A percentile compares a stretch with the other conserved stretches of the same genome.
Evolutionary conservation across 2,797 vertebrate genomes (phyloP).

Genomic region (Paratrypauchen microcephalus): DNA sequence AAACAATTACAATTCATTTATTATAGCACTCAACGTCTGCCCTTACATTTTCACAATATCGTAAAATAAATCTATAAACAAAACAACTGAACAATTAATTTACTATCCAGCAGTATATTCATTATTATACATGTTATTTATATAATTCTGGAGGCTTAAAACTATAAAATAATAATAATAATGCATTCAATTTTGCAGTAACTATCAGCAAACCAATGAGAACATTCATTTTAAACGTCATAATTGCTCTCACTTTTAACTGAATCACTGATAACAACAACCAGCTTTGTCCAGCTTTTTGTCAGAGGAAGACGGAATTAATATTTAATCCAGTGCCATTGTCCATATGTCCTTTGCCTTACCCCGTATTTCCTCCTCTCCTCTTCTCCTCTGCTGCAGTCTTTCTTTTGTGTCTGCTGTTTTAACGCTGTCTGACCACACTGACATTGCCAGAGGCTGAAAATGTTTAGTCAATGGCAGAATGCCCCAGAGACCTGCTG

Average conservation of each 20-base stretch:
- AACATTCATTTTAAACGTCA: not conserved
- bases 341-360: slow-evolving; percentile 23
- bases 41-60: too few relatives aligned
- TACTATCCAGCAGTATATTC: too few relatives aligned
- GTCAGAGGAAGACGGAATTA: not conserved
- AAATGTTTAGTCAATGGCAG: slow-evolving; percentile 70
- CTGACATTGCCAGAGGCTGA: slow-evolving; percentile 66
- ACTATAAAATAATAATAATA: too few relatives aligned
- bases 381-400: not conserved
- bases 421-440: slow-evolving; percentile 20
- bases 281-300: not conserved
- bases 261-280: not conserved
- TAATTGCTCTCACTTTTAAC: not conserved
- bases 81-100: too few relatives aligned
- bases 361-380: not conserved
- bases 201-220: not conserved
- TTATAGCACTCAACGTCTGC: too few relatives aligned
- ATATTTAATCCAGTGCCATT: slow-evolving; percentile 14
- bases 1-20: too few relatives aligned
- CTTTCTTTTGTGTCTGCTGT: slow-evolving; percentile 15
- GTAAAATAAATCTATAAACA: too few relatives aligned
- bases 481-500: slow-evolving; percentile 26
- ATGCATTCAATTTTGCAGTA: too few relatives aligned
- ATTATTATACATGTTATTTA: too few relatives aligned
- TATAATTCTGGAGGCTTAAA: too few relatives aligned